Percentiles rank a stretch among this genome's conserved stretches.
Evolutionary conservation across 2,797 vertebrate genomes (phyloP).

Genomic region (Macropodus opercularis): DNA sequence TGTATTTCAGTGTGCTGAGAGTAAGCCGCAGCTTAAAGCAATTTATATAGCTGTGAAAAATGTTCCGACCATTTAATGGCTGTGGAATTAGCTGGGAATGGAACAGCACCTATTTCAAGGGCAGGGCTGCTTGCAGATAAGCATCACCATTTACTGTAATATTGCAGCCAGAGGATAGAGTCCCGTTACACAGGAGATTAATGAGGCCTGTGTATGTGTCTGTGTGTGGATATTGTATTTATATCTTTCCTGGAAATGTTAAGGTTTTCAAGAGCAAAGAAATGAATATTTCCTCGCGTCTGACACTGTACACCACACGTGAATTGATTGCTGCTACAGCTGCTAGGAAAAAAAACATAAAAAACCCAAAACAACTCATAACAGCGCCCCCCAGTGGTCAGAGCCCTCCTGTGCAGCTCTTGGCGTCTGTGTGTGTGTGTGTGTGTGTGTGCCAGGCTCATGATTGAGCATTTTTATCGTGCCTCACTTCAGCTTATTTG

Average conservation of each 20-base stretch:
- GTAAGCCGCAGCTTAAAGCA: constrained; percentile 77
- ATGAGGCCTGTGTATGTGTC: constrained; percentile 63
- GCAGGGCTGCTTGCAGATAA: constrained; percentile 79
- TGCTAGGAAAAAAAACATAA: constrained; percentile 20
- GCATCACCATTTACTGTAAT: constrained; percentile 83
- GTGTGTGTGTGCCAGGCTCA: constrained; percentile 29
- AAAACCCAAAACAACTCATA: constrained; percentile 37
- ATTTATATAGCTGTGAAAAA: constrained; percentile 79
- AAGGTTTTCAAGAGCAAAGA: constrained; percentile 71
- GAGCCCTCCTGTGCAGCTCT: constrained; percentile 28
- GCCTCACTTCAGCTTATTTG: constrained; percentile 41
- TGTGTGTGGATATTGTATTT: constrained; percentile 75
- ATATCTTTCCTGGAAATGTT: constrained; percentile 78
- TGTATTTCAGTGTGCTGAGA: constrained; percentile 77
- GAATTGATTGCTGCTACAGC: constrained; percentile 65
- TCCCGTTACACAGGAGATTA: constrained; percentile 81
- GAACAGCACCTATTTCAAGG: constrained; percentile 79
- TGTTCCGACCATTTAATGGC: constrained; percentile 75
- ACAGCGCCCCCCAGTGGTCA: constrained; percentile 74
- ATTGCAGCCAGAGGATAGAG: constrained; percentile 77
- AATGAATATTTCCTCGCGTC: constrained; percentile 74
- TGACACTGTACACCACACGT: constrained; percentile 65
- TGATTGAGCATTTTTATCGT: constrained; percentile 34
- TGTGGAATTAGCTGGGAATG: constrained; percentile 77
- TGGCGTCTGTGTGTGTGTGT: constrained; percentile 22